Evolutionary conservation across 2,888 invertebrate genomes (phyloP), one percentile per base, ranked within the genome.

Genomic region (Nowickia ferox): DNA sequence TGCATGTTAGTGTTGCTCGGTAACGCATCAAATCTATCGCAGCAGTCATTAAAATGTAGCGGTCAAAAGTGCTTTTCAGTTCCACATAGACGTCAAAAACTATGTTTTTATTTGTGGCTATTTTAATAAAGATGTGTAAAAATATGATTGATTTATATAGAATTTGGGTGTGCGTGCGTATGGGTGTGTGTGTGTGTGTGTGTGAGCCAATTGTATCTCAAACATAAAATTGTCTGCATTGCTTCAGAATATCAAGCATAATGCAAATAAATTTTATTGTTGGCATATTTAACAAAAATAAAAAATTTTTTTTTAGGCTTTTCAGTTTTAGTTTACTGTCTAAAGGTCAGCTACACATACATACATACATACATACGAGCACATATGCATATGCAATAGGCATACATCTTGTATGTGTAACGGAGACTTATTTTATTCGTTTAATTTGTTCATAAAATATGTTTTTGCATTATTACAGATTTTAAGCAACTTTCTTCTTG

Each of bases 281-380:
- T 46, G n/a, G n/a, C 38, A 17, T 17, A 53, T 38, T 9, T 13
- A 44, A n/a, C 2, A 30, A 30, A 30, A 30, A 30, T 6, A 30
- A 6, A 6, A 6, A n/a, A n/a, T n/a, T n/a, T 74, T 51, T 68
- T 40, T 46, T 38, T 30, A 22, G 48, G 11, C 30, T 68, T 78
- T 17, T 30, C 30, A 69, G 17, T 78, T 72, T 69, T 30, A 30
- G 30, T 30, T 30, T 65, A 75, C 61, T 83, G 61, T 22, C 55
- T 81, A 6, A 85, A 87, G 87, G 85, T 87, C 78, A 85, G 78
- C 87, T 84, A 76, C 84, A 84, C 71, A 75, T 48, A 30, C 1
- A 30, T 6, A 30, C 0, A 76, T 81, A 84, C 71, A 75, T 48
- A 30, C 1, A 30, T 6, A 30, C 0, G 4, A 2, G 4, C 4